Percentiles rank a stretch among this genome's conserved stretches.
Conservation (phyloP, 2,888 invertebrate genomes). For the Melinaea menophilus region DNA sequence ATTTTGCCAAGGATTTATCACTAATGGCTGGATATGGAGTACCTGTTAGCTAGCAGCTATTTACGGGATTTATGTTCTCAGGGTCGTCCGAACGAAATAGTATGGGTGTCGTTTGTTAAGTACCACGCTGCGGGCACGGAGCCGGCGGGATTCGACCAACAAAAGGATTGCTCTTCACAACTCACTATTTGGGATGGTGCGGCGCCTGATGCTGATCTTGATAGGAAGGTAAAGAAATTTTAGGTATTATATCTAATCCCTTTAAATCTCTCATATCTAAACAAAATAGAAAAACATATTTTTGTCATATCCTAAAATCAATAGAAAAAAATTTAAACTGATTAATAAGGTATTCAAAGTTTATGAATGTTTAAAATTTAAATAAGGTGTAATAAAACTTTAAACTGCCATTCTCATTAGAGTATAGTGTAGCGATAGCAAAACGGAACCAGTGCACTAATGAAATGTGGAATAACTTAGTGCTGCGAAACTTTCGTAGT, state of each 20-base stretch:
- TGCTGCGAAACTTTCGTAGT: conserved; percentile 48
- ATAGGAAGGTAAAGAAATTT: conserved; percentile 58
- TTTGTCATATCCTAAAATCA: not conserved
- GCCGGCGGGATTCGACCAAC: conserved; percentile 81
- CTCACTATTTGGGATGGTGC: conserved; percentile 87
- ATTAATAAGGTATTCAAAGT: too few species aligned
- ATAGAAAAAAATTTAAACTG: conserved; percentile 12
- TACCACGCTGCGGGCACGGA: conserved; percentile 86
- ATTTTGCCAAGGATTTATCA: conserved; percentile 14
- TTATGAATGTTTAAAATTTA: too few species aligned
- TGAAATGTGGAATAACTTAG: conserved; percentile 60
- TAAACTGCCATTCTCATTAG: too few species aligned
- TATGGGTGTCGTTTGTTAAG: conserved; percentile 90
- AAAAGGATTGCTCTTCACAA: conserved; percentile 84
- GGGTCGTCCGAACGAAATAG: conserved; percentile 85
- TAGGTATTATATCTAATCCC: not conserved
- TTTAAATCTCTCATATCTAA: too few species aligned
- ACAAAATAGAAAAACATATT: too few species aligned
- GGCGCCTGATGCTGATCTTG: conserved; percentile 73
- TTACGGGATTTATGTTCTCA: conserved; percentile 42
- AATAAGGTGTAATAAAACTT: too few species aligned
- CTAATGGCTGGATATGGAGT: conserved; percentile 11
- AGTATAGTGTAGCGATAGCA: conserved; percentile 22
- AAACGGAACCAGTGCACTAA: conserved; percentile 43
- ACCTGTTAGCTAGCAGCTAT: conserved; percentile 17